These are phyloP conservation scores for Drosophila suzukii DNA, from an alignment of 1,140 invertebrate species.

Conservation along the genomic window DNA sequence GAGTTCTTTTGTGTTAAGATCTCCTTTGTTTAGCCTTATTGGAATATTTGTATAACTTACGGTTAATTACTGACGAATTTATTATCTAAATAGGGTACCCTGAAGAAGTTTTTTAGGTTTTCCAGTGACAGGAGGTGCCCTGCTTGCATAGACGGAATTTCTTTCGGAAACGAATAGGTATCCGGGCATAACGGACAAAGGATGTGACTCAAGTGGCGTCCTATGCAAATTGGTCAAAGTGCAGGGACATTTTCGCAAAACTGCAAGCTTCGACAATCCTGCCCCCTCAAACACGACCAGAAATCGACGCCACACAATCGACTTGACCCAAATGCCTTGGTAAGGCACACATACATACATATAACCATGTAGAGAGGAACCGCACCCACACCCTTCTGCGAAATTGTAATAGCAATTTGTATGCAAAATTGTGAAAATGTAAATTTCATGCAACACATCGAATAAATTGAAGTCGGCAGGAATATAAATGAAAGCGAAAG, in stretches of 20 bases:
- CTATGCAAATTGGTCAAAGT: conserved; percentile 59
- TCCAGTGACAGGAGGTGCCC: background rate
- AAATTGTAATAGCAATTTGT: conserved; percentile 74
- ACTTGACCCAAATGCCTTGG: conserved; percentile 71
- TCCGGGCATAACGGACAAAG: conserved; percentile 26
- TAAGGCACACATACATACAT: background rate
- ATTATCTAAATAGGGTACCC: conserved; percentile 42
- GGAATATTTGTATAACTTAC: background rate
- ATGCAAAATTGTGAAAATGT: conserved; percentile 74
- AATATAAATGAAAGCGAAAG: conserved; percentile 63
- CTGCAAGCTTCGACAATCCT: conserved; percentile 41
- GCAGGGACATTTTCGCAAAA: conserved; percentile 55
- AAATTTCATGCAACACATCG: conserved; percentile 63
- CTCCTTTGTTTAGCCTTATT: no score
- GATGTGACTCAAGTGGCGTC: conserved; percentile 47
- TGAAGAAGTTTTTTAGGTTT: background rate
- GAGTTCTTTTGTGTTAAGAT: no score
- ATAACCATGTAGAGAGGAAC: background rate
- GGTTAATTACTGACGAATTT: conserved; percentile 4
- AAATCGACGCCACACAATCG: conserved; percentile 54
- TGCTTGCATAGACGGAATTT: background rate
- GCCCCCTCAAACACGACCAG: conserved; percentile 27
- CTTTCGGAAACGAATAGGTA: conserved; percentile 9
- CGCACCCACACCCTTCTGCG: conserved; percentile 23
- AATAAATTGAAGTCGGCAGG: conserved; percentile 59